Percentiles rank a stretch among this genome's conserved stretches.
These are phyloP conservation scores for Azorinus chamasolen DNA, from an alignment of 2,888 invertebrate species.

Conservation along the genomic window DNA sequence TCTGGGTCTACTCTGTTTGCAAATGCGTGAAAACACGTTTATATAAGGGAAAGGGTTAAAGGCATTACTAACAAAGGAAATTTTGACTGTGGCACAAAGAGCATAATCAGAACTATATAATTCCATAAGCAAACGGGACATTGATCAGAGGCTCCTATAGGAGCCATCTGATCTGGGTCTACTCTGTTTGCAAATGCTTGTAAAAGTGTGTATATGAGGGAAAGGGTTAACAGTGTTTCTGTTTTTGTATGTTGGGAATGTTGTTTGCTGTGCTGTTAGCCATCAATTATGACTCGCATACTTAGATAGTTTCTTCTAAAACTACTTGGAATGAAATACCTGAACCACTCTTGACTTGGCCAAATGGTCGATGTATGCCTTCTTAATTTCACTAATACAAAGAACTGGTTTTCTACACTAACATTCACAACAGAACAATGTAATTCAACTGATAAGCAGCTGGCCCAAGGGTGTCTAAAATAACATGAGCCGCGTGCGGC, in stretches of 20 bases:
- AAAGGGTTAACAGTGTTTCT: conserved; percentile 57
- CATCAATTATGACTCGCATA: conserved; percentile 69
- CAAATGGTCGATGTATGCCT: conserved; percentile 51
- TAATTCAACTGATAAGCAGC: conserved; percentile 37
- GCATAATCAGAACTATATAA: too few species aligned
- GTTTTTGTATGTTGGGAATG: conserved; percentile 63
- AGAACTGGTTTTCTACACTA: conserved; percentile 44
- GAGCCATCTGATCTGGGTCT: too few species aligned
- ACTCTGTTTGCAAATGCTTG: too few species aligned
- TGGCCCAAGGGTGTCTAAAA: conserved; percentile 37
- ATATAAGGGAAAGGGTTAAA: too few species aligned
- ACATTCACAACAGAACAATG: conserved; percentile 18
- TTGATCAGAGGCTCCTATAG: too few species aligned
- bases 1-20: too few species aligned
- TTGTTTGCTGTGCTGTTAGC: conserved; percentile 62
- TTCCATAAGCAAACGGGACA: too few species aligned
- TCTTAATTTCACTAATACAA: conserved; percentile 54
- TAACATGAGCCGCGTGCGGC: too few species aligned
- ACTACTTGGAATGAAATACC: conserved; percentile 58
- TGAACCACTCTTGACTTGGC: conserved; percentile 53
- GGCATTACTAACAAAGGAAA: too few species aligned
- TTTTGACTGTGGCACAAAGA: too few species aligned
- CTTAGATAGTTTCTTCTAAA: conserved; percentile 60
- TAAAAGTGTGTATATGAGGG: too few species aligned
- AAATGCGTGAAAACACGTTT: too few species aligned